phyloP scores from a whole-genome alignment of 2,113 vertebrate species.

The Rhegmatorhina hoffmannsi region DNA sequence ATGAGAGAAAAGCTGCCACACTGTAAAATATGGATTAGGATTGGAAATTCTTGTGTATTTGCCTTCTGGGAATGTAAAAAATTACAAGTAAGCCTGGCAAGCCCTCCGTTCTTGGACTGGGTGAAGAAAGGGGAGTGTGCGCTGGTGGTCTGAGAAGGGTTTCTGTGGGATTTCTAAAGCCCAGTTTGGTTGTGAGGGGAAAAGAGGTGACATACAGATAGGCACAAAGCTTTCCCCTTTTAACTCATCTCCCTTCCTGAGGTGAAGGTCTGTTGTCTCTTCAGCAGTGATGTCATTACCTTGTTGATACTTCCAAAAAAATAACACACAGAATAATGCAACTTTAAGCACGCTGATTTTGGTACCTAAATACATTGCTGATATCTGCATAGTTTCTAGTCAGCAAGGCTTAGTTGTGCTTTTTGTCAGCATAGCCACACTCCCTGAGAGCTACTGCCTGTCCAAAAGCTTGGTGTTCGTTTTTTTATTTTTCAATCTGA shows the following conservation, averaged over 20 bases:
- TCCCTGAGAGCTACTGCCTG: neutral
- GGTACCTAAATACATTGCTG: neutral
- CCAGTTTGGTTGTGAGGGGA: fast-evolving
- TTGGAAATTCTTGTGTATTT: neutral
- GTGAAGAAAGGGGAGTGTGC: neutral
- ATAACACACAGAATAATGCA: neutral
- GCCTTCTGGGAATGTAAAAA: neutral
- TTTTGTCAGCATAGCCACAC: neutral
- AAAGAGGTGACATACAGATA: neutral
- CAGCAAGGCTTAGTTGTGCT: neutral
- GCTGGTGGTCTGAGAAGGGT: neutral
- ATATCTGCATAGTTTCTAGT: neutral
- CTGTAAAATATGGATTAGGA: neutral
- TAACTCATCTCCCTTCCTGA: fast-evolving
- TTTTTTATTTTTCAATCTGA: neutral
- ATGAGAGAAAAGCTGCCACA: neutral
- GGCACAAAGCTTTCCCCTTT: neutral
- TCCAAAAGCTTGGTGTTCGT: neutral
- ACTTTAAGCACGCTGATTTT: neutral
- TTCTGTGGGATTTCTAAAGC: neutral
- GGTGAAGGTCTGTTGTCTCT: neutral
- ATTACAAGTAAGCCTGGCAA: neutral
- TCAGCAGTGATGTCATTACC: neutral
- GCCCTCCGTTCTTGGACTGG: neutral
- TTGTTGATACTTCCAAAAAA: neutral